These are phyloP conservation scores for Scolopax rusticola DNA, from an alignment of 2,797 vertebrate species.

Conservation along the genomic window DNA sequence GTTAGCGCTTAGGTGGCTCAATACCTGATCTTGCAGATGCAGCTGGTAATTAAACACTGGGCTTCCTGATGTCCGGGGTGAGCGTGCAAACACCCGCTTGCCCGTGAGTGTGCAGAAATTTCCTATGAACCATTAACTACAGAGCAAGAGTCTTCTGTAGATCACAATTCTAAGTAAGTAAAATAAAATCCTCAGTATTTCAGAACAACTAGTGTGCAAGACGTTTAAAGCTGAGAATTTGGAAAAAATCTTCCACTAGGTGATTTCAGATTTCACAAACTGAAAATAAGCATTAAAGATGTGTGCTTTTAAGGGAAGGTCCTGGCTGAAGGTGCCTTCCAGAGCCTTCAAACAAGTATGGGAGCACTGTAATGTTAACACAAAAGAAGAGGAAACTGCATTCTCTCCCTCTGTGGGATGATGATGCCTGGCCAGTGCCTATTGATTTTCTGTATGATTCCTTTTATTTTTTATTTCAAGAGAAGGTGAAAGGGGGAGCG, in stretches of 20 bases:
- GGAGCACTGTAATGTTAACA: background rate
- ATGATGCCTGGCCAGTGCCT: background rate
- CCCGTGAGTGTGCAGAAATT: background rate
- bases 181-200: background rate
- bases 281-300: background rate
- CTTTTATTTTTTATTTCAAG: background rate
- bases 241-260: background rate
- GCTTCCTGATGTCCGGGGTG: background rate
- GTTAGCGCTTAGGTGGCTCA: constrained; percentile 24
- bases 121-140: background rate
- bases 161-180: background rate
- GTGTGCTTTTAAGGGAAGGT: background rate
- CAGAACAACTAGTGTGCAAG: background rate
- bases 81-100: background rate
- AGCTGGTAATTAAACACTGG: constrained; percentile 47
- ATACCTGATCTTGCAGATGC: constrained; percentile 32
- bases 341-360: background rate
- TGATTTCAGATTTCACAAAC: background rate
- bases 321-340: background rate
- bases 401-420: background rate
- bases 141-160: background rate
- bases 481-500: background rate
- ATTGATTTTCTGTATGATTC: background rate
- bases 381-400: background rate
- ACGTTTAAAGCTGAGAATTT: background rate